A percentile compares a stretch with the other conserved stretches of the same genome.
Conservation (phyloP, 2,888 invertebrate species). For the Drosophila fungiperda region DNA sequence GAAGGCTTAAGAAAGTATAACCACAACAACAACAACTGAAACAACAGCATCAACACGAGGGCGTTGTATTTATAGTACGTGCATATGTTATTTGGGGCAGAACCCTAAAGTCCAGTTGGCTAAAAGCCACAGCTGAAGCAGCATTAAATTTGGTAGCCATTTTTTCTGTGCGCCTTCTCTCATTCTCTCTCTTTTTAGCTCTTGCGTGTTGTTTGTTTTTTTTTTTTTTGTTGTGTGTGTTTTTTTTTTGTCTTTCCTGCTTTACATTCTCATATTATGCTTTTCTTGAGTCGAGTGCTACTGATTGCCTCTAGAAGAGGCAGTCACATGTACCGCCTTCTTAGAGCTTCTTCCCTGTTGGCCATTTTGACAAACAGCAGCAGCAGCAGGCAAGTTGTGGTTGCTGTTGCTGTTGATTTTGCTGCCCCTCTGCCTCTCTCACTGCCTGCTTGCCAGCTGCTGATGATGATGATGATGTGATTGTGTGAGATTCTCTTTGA, state of each 20-base stretch:
- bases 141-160: conserved; percentile 61
- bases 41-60: conserved; percentile 37
- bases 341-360: conserved; percentile 54
- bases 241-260: conserved; percentile 45
- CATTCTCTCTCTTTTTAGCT: conserved; percentile 1
- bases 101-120: conserved; percentile 57
- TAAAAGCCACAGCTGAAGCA: conserved; percentile 20
- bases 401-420: conserved; percentile 28
- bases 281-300: conserved; percentile 55
- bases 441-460: conserved; percentile 17
- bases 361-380: conserved; percentile 71
- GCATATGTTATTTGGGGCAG: conserved; percentile 42
- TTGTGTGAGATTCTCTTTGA: conserved; percentile 52
- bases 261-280: conserved; percentile 61
- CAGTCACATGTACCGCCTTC: conserved; percentile 58
- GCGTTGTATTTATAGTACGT: conserved; percentile 59
- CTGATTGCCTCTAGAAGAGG: conserved; percentile 60
- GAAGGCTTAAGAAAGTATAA: conserved; percentile 18
- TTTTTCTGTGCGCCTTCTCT: conserved; percentile 34
- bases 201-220: conserved; percentile 6
- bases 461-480: conserved; percentile 66
- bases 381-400: conserved; percentile 42
- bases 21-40: conserved; percentile 6
- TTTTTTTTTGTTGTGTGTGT: not conserved
- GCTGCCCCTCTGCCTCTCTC: not conserved